Percentiles rank a stretch among this genome's conserved stretches.
These are phyloP conservation scores for Passer domesticus DNA, from an alignment of 2,113 vertebrate genomes.

Conservation along the genomic window DNA sequence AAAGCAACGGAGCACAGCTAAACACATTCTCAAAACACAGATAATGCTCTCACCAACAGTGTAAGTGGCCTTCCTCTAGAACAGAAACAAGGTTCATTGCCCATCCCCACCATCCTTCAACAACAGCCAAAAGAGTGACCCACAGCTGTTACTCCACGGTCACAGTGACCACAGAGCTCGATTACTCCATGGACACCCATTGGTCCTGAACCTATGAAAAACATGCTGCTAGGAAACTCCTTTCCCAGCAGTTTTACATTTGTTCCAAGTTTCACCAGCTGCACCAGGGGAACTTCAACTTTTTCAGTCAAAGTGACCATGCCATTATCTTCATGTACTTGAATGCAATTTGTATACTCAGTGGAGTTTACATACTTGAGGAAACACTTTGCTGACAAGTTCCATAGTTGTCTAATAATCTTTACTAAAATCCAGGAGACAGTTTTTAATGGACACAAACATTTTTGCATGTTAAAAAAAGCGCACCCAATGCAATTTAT, in stretches of 20 bases:
- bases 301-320: neutral
- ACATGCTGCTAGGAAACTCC: neutral
- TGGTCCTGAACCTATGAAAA: neutral
- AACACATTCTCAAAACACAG: neutral
- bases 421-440: neutral
- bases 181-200: rapidly evolving
- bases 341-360: neutral
- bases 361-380: neutral
- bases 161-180: neutral
- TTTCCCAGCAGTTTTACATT: neutral
- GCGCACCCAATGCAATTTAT: rapidly evolving
- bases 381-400: neutral
- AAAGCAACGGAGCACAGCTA: neutral
- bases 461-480: neutral
- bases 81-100: neutral
- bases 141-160: neutral
- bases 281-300: neutral
- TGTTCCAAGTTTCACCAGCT: neutral
- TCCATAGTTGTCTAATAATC: neutral
- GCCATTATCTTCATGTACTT: neutral
- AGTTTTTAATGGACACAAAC: neutral
- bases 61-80: neutral
- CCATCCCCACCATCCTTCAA: neutral
- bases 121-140: neutral
- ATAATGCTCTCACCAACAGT: neutral